phyloP scores from a whole-genome alignment of 2,113 vertebrate genomes.

The Myocastor coypus region DNA sequence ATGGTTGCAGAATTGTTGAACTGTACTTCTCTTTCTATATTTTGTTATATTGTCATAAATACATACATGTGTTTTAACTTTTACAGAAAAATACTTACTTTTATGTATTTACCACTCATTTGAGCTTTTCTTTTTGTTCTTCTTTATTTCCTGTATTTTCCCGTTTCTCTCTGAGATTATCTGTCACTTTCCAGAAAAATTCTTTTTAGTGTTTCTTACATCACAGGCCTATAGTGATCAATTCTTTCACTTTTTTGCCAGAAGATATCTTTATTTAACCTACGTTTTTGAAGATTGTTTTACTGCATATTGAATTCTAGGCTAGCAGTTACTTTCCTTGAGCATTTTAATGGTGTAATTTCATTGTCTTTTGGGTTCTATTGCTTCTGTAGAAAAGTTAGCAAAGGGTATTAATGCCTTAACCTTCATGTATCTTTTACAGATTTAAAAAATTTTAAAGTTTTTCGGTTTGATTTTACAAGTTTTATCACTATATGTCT shows the following conservation, averaged over 20 bases:
- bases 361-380: constrained; percentile 28
- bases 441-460: background rate
- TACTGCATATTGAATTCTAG: constrained; percentile 16
- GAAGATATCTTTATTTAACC: constrained; percentile 59
- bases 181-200: constrained; percentile 45
- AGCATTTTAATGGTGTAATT: background rate
- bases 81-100: background rate
- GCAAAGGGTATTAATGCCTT: background rate
- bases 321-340: constrained; percentile 32
- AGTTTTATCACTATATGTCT: background rate
- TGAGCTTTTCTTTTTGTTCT: constrained; percentile 11
- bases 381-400: constrained; percentile 38
- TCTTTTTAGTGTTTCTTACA: constrained; percentile 6
- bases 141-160: constrained; percentile 12
- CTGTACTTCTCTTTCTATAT: constrained; percentile 27
- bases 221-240: background rate
- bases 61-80: constrained; percentile 27
- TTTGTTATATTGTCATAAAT: constrained; percentile 40
- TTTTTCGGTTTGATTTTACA: constrained; percentile 40
- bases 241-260: constrained; percentile 33
- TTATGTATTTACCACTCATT: constrained; percentile 29
- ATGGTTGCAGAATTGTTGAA: constrained; percentile 4
- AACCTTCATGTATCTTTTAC: background rate
- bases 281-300: constrained; percentile 46
- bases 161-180: constrained; percentile 46